These are phyloP conservation scores for Cephus runcator DNA, from an alignment of 2,888 invertebrate genomes.

Conservation along the genomic window DNA sequence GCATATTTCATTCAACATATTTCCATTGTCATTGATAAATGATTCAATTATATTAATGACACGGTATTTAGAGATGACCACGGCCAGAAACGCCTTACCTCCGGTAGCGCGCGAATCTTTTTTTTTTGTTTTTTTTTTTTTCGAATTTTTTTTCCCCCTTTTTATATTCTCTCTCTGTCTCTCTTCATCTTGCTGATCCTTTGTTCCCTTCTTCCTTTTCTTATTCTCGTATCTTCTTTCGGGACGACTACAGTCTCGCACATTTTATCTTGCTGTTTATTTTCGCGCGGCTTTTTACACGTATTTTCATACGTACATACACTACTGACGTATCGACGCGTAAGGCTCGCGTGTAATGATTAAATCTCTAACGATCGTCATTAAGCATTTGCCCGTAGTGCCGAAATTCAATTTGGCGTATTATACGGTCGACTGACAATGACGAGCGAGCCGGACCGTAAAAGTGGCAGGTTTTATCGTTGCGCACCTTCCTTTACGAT, in stretches of 20 bases:
- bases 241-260: neutral
- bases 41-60: constrained; percentile 28
- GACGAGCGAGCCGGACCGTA: neutral
- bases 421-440: neutral
- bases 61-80: neutral
- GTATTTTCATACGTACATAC: neutral
- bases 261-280: neutral
- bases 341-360: neutral
- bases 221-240: neutral
- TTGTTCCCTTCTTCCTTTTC: neutral
- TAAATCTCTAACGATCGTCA: neutral
- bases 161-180: neutral
- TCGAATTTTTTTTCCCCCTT: neutral
- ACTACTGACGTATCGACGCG: neutral
- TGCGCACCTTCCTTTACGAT: neutral
- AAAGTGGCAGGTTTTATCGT: neutral
- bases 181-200: neutral
- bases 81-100: neutral
- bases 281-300: neutral
- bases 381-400: neutral
- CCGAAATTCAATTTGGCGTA: neutral
- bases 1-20: constrained; percentile 54
- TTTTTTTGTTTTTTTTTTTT: neutral
- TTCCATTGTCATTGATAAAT: constrained; percentile 57
- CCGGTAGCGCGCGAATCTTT: neutral